Evolutionary conservation across 2,113 vertebrate genomes (phyloP).

Genomic region (Globicephala melas): DNA sequence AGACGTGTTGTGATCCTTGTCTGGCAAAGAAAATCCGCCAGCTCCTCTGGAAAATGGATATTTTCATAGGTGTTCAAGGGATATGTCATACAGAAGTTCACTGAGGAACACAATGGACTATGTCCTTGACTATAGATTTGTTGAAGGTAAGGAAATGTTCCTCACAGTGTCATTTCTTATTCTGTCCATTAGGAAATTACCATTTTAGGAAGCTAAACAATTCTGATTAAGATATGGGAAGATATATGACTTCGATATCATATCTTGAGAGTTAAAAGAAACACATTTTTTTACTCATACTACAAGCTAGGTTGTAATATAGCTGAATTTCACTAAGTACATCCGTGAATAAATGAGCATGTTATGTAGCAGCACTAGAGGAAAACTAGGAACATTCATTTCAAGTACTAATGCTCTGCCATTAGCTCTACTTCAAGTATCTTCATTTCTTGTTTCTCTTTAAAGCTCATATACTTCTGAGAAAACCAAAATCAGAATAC

Average conservation of each 20-base stretch:
- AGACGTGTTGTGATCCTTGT: not conserved
- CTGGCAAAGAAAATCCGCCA: not conserved
- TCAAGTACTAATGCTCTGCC: not conserved
- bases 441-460: not conserved
- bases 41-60: not conserved
- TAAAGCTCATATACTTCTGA: not conserved
- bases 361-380: not conserved
- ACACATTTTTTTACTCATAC: not conserved
- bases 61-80: not conserved
- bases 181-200: not conserved
- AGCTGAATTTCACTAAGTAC: not conserved
- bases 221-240: not conserved
- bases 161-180: not conserved
- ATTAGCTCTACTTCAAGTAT: constrained; percentile 7
- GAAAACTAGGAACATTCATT: not conserved
- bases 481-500: not conserved
- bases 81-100: not conserved
- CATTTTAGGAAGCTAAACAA: not conserved
- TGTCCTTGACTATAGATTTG: not conserved
- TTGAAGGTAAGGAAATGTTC: not conserved
- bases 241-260: not conserved
- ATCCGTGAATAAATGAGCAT: not conserved
- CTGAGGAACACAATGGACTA: not conserved
- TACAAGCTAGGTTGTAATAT: not conserved
- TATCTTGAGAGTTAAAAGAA: not conserved